Percentiles rank a stretch among this genome's conserved stretches.
Conservation (phyloP, 2,797 vertebrate genomes). For the Sebastes kiyomatsui region DNA sequence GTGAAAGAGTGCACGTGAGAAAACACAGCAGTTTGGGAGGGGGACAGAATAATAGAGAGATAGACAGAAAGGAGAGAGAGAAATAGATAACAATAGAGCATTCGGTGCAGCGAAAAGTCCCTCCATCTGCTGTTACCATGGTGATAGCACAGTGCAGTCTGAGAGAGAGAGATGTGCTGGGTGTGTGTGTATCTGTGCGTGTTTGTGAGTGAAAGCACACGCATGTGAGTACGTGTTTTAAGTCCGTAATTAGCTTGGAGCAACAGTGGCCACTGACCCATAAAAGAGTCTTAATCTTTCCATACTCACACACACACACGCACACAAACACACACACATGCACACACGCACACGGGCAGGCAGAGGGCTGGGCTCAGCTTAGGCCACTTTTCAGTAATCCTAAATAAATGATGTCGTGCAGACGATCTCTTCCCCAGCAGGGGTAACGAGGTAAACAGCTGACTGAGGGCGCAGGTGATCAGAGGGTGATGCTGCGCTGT, state of each 20-base stretch:
- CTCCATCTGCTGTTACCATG: slow-evolving; percentile 80
- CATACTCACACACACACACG: slow-evolving; percentile 26
- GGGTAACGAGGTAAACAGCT: slow-evolving; percentile 58
- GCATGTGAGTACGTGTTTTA: slow-evolving; percentile 54
- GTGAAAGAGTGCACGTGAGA: slow-evolving; percentile 35
- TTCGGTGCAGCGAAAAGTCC: slow-evolving; percentile 64
- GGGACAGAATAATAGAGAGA: slow-evolving; percentile 49
- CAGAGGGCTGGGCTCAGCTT: slow-evolving; percentile 33
- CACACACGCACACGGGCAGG: slow-evolving; percentile 10
- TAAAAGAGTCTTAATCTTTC: slow-evolving; percentile 66
- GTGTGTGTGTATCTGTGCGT: slow-evolving; percentile 23
- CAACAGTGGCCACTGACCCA: slow-evolving; percentile 65
- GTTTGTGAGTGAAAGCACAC: slow-evolving; percentile 31
- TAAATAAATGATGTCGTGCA: slow-evolving; percentile 72
- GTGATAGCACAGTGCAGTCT: slow-evolving; percentile 67
- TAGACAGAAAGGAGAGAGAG: slow-evolving; percentile 34
- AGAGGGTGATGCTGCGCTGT: slow-evolving; percentile 16
- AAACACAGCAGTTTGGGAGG: slow-evolving; percentile 37
- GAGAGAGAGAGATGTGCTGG: background rate
- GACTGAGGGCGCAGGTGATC: slow-evolving; percentile 53
- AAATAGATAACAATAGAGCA: slow-evolving; percentile 70
- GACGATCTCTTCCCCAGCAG: slow-evolving; percentile 46
- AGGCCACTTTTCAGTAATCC: slow-evolving; percentile 74
- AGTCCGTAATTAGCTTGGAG: slow-evolving; percentile 69
- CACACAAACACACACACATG: slow-evolving; percentile 6